Conservation (phyloP, 1,140 invertebrate species). For the Oryzaephilus surinamensis region DNA sequence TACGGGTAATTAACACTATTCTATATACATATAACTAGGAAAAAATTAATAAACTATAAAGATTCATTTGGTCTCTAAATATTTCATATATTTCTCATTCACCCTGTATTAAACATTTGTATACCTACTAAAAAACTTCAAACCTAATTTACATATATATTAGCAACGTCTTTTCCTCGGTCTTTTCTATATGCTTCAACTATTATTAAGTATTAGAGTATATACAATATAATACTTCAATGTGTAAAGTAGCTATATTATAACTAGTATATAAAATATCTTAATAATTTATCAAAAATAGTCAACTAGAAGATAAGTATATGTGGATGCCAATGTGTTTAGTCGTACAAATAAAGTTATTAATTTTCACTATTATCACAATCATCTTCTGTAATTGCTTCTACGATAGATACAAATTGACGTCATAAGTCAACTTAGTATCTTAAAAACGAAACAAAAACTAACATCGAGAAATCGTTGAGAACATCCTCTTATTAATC, state of each 20-base stretch:
- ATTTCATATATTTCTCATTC: too few species aligned
- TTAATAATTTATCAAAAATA: background rate
- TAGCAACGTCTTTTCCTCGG: too few species aligned
- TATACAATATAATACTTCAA: slow-evolving; percentile 9
- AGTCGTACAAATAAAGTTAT: slow-evolving; percentile 27
- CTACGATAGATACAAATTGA: slow-evolving; percentile 24
- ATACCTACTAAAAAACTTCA: too few species aligned
- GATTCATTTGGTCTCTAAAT: too few species aligned
- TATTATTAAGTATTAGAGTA: slow-evolving; percentile 7
- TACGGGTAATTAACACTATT: too few species aligned
- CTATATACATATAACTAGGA: too few species aligned
- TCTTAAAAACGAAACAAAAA: background rate
- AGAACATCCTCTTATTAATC: background rate
- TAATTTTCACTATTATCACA: slow-evolving; percentile 26
- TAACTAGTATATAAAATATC: background rate
- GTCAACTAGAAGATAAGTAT: background rate
- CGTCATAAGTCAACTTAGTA: slow-evolving; percentile 19
- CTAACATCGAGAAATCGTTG: background rate
- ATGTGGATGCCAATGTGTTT: slow-evolving; percentile 8
- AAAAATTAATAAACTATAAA: too few species aligned
- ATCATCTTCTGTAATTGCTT: slow-evolving; percentile 25
- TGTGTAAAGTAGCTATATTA: background rate
- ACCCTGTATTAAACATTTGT: too few species aligned
- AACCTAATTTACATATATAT: too few species aligned
- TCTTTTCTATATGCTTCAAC: too few species aligned